Evolutionary conservation across 2,888 invertebrate genomes (phyloP).

Genomic region (Xanthia icteritia): DNA sequence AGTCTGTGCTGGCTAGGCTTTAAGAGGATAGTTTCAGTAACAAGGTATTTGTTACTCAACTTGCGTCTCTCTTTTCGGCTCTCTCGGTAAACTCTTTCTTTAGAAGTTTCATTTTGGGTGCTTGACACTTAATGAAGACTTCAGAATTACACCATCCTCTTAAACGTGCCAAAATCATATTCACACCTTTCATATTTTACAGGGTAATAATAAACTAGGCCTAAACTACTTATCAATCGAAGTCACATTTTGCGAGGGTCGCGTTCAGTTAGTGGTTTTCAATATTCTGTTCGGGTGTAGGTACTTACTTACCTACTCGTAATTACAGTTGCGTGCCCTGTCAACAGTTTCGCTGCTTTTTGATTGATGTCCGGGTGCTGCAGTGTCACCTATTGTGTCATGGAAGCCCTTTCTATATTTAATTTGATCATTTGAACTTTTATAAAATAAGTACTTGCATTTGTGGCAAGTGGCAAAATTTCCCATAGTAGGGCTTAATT

Average conservation of each 20-base stretch:
- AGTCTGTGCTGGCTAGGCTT: slow-evolving; percentile 27
- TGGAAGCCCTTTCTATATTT: slow-evolving; percentile 50
- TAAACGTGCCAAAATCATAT: neutral
- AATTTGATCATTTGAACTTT: slow-evolving; percentile 67
- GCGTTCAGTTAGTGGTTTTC: neutral
- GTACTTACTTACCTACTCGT: neutral
- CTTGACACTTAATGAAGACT: neutral
- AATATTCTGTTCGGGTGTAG: neutral
- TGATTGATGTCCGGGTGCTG: slow-evolving; percentile 29
- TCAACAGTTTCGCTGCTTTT: slow-evolving; percentile 26
- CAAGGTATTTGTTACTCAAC: slow-evolving; percentile 16
- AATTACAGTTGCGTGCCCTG: slow-evolving; percentile 41
- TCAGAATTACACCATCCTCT: neutral
- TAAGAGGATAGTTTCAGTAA: slow-evolving; percentile 2
- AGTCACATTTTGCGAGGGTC: neutral
- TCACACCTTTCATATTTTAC: neutral
- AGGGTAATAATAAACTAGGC: too few species aligned
- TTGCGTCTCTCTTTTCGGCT: neutral
- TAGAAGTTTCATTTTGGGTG: neutral
- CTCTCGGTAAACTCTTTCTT: neutral
- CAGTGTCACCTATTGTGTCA: slow-evolving; percentile 45
- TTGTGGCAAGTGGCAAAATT: slow-evolving; percentile 24
- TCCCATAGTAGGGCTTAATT: slow-evolving; percentile 26
- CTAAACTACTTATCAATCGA: too few species aligned
- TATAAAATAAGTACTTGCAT: slow-evolving; percentile 23